Evolutionary conservation across 2,797 vertebrate species (phyloP).

Genomic region (Urosaurus nigricauda): DNA sequence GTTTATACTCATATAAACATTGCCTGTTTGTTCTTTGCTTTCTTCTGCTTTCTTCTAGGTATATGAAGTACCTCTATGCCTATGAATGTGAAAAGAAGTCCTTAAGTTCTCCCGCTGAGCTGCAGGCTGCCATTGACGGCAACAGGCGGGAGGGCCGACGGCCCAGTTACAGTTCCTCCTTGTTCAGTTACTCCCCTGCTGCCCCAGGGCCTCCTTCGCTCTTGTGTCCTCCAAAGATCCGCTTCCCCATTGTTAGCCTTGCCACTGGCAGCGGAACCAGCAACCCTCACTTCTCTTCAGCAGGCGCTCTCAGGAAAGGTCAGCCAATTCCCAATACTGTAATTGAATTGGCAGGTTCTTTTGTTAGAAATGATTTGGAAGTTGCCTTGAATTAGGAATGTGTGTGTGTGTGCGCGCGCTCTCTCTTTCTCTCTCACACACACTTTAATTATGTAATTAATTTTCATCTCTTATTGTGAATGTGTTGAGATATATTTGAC

Average conservation of each 20-base stretch:
- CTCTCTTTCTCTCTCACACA: no score
- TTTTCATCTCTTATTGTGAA: background rate
- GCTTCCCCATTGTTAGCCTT: conserved; percentile 86
- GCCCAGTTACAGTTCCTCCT: conserved; percentile 93
- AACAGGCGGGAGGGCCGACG: conserved; percentile 91
- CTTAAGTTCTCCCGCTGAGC: conserved; percentile 93
- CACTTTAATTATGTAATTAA: background rate
- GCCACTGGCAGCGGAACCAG: conserved; percentile 79
- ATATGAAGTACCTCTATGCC: conserved; percentile 98
- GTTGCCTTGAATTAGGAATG: background rate
- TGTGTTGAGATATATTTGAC: background rate
- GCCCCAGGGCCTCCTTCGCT: conserved; percentile 82
- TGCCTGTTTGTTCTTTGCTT: background rate
- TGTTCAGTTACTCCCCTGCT: conserved; percentile 89
- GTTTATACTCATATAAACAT: background rate
- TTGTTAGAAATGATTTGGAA: background rate
- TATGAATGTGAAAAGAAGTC: conserved; percentile 96
- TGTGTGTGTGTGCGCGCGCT: no score
- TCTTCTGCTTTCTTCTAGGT: conserved; percentile 78
- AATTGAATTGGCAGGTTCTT: background rate
- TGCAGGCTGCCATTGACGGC: conserved; percentile 96
- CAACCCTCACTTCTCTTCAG: conserved; percentile 79
- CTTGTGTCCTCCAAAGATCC: conserved; percentile 91
- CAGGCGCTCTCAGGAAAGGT: conserved; percentile 81
- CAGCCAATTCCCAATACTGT: conserved; percentile 3